These are phyloP conservation scores for Trypoxylus dichotomus DNA, from an alignment of 1,140 invertebrate species.

Conservation along the genomic window DNA sequence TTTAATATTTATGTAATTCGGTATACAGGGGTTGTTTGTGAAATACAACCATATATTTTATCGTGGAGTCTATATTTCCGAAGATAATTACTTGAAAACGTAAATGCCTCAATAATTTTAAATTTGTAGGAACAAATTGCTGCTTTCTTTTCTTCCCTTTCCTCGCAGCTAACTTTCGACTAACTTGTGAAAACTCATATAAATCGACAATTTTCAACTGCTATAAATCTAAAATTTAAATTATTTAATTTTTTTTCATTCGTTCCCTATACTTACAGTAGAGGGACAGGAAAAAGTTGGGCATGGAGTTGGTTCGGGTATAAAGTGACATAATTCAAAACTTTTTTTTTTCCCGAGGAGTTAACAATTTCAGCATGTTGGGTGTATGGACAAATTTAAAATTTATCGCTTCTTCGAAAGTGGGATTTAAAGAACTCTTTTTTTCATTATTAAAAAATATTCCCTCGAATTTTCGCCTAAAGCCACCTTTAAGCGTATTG, in stretches of 20 bases:
- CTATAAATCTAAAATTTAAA: slow-evolving; percentile 9
- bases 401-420: not conserved
- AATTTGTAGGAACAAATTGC: not conserved
- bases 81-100: not conserved
- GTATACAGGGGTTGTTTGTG: too few species aligned
- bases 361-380: not conserved
- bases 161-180: slow-evolving; percentile 11
- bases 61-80: not conserved
- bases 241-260: not conserved
- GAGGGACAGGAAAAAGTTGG: not conserved
- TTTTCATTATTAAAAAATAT: too few species aligned
- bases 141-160: not conserved
- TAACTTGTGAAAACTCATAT: slow-evolving; percentile 29
- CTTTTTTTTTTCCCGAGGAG: not conserved
- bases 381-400: too few species aligned
- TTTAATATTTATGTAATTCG: too few species aligned
- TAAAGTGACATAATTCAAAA: slow-evolving; percentile 1
- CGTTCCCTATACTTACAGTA: not conserved
- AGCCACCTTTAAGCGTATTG: too few species aligned
- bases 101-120: not conserved
- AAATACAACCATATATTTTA: too few species aligned
- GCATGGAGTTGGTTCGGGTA: not conserved
- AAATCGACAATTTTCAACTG: not conserved
- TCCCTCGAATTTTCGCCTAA: too few species aligned
- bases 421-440: too few species aligned